These are phyloP conservation scores for Drosophila dives DNA, from an alignment of 2,888 invertebrate genomes.

Conservation along the genomic window DNA sequence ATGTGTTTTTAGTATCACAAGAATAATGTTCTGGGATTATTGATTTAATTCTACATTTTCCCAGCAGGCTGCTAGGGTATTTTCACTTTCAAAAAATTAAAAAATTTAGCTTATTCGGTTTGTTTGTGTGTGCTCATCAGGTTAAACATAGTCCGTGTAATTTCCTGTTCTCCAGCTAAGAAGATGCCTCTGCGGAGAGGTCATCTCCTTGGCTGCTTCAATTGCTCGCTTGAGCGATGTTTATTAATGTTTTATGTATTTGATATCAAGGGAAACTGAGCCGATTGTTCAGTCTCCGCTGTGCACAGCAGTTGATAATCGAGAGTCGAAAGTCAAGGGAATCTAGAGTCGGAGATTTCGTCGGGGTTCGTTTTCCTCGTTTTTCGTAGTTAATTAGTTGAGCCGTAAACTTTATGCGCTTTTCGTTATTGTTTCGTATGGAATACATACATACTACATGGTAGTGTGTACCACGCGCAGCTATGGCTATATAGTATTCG, in stretches of 20 bases:
- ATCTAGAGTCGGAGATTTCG: neutral
- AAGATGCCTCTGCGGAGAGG: conserved; percentile 5
- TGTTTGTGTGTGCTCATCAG: conserved; percentile 67
- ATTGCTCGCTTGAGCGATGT: neutral
- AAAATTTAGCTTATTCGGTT: neutral
- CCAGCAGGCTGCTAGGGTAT: neutral
- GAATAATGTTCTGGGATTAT: neutral
- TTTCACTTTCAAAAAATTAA: neutral
- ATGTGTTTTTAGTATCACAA: neutral
- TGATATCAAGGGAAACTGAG: conserved; percentile 29
- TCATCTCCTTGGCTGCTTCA: conserved; percentile 8
- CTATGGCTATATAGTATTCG: conserved; percentile 61
- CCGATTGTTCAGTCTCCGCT: conserved; percentile 3
- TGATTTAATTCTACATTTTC: neutral
- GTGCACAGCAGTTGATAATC: conserved; percentile 15
- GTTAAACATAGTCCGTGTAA: conserved; percentile 34
- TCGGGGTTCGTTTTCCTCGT: conserved; percentile 10
- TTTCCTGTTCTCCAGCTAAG: conserved; percentile 28
- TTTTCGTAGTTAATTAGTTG: conserved; percentile 67
- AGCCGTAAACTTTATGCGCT: conserved; percentile 70
- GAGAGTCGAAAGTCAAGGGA: conserved; percentile 1
- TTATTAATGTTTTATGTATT: conserved; percentile 8
- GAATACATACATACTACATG: conserved; percentile 18
- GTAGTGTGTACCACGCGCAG: conserved; percentile 35
- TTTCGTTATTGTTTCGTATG: conserved; percentile 63